Conservation (phyloP, 2,888 invertebrate species). For the Latrodectus elegans region DNA sequence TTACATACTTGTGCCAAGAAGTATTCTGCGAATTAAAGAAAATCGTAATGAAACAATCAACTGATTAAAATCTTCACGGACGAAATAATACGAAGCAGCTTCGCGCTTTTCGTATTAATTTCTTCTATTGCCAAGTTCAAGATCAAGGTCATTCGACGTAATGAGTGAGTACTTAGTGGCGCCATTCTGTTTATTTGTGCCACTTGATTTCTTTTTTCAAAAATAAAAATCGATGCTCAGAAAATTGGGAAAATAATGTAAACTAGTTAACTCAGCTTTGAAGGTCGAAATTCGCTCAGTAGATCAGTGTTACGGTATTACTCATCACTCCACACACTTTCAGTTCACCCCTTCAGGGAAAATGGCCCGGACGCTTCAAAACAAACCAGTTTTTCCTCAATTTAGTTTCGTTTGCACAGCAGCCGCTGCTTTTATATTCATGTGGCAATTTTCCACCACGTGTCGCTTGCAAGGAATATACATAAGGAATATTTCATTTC, state of each 20-base stretch:
- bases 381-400: slow-evolving; percentile 36
- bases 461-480: too few species aligned
- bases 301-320: slow-evolving; percentile 56
- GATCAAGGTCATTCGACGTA: background rate
- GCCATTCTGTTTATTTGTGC: background rate
- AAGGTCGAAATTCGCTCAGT: slow-evolving; percentile 41
- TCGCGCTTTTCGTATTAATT: too few species aligned
- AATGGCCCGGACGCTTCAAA: slow-evolving; percentile 40
- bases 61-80: too few species aligned
- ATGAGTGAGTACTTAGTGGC: background rate
- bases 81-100: too few species aligned
- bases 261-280: slow-evolving; percentile 50
- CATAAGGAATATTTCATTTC: too few species aligned
- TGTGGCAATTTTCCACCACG: background rate
- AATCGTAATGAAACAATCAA: too few species aligned
- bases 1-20: too few species aligned
- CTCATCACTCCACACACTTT: slow-evolving; percentile 28
- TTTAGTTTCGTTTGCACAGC: background rate
- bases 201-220: background rate
- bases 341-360: slow-evolving; percentile 20
- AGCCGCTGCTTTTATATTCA: background rate
- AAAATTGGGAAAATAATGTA: slow-evolving; percentile 10
- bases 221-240: background rate
- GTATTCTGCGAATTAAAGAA: too few species aligned
- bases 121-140: background rate